Percentiles rank a stretch among this genome's conserved stretches.
These are phyloP conservation scores for Nettapus auritus DNA, from an alignment of 2,113 vertebrate genomes.

Conservation along the genomic window DNA sequence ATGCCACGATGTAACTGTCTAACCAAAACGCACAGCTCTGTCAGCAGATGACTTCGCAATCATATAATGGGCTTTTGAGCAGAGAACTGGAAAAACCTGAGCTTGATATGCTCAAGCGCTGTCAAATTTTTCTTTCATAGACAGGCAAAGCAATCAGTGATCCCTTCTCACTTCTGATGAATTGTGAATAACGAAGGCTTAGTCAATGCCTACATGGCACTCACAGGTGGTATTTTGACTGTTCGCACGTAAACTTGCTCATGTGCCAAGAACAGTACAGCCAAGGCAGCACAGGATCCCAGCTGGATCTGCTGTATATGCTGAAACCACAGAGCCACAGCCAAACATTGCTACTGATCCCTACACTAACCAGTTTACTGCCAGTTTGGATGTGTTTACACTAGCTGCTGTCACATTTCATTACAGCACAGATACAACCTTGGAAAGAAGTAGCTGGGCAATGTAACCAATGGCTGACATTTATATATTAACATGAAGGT, in stretches of 20 bases:
- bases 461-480: conserved; percentile 2
- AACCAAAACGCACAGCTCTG: not conserved
- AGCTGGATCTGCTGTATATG: not conserved
- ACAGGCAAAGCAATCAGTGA: not conserved
- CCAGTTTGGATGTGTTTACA: not conserved
- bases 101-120: not conserved
- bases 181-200: not conserved
- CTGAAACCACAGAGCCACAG: conserved; percentile 17
- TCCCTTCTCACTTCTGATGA: not conserved
- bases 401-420: conserved; percentile 1
- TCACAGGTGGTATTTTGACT: conserved; percentile 28
- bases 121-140: not conserved
- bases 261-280: not conserved
- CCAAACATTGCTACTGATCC: not conserved
- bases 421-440: not conserved
- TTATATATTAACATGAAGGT: not conserved
- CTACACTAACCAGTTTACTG: not conserved
- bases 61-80: not conserved
- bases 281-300: not conserved
- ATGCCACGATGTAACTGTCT: not conserved
- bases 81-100: not conserved
- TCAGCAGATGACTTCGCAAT: not conserved
- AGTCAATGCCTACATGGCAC: not conserved
- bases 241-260: not conserved
- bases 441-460: not conserved